Evolutionary conservation across 2,888 invertebrate species (phyloP), one percentile per base, ranked within the genome.

Genomic region (Bimastos eiseni): DNA sequence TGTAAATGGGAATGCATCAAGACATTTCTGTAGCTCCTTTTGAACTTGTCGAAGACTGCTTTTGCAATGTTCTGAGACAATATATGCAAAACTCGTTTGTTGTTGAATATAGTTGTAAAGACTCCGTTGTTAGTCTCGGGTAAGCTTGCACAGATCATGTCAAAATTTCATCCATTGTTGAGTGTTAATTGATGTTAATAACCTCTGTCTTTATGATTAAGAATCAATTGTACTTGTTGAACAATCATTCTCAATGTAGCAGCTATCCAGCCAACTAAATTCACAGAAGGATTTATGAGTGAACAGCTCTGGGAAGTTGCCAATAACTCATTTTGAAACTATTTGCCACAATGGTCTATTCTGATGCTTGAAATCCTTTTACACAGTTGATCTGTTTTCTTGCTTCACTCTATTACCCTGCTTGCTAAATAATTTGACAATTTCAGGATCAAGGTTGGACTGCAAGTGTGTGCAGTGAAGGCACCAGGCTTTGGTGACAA

Each of bases 401-500:
- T 70, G n/a, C 70, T 70, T 70, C 6, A n/a, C n/a, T n/a, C n/a
- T 70, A n/a, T n/a, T 70, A 70, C 13, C 24, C 21, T 49, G 49
- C 49, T 49, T 49, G 21, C 49, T 17, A 49, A 49, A 49, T 49
- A 70, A 30, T 70, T 70, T 86, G 17, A n/a, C n/a, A n/a, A 34
- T 86, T 91, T 37, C 92, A 96, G 96, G 93, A 95, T 98, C 90
- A 98, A 98, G 95, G 98, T 98, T 94, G 98, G 98, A 4, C 96
- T 99, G 49, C 98, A 98, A 95, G 98, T 99, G 6, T 98, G 97
- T 91, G 98, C 98, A 55, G 98, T 98, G 0, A 99, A 99, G 94
- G 98, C 98, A 0, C 98, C 98, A 91, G 98, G 98, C 8, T 99
- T 99, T 94, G 98, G 98, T 91, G 98, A 99, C 95, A 98, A 98